Conservation (phyloP, 2,888 invertebrate genomes). For the Morinoia aosen region DNA sequence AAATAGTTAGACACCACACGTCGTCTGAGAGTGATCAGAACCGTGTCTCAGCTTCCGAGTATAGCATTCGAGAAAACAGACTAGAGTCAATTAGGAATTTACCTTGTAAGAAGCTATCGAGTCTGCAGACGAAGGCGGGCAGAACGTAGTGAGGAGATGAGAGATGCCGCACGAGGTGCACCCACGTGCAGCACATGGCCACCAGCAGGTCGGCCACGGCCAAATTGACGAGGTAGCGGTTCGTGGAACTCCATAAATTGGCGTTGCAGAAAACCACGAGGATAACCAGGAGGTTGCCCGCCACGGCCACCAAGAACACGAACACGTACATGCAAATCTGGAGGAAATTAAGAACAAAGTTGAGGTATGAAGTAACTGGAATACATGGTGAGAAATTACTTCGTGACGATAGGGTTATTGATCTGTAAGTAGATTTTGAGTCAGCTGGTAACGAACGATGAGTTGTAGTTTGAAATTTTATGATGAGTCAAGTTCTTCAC, state of each 20-base stretch:
- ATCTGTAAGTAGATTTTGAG: neutral
- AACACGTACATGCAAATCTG: conserved; percentile 69
- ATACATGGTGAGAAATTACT: neutral
- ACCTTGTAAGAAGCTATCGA: conserved; percentile 70
- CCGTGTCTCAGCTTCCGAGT: neutral
- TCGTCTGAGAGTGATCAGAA: neutral
- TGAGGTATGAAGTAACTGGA: neutral
- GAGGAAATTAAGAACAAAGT: neutral
- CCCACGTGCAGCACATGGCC: conserved; percentile 70
- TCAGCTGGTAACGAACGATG: no score
- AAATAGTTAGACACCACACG: neutral
- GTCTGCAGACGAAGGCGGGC: conserved; percentile 70
- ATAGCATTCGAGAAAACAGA: neutral
- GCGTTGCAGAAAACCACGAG: conserved; percentile 69
- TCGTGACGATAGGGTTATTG: neutral
- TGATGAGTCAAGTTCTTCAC: no score
- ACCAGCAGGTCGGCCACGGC: conserved; percentile 70
- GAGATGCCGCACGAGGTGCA: conserved; percentile 69
- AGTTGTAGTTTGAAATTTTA: no score
- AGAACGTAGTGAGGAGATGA: conserved; percentile 69
- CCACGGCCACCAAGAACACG: conserved; percentile 69
- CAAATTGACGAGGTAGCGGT: conserved; percentile 70
- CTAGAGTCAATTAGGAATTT: conserved; percentile 60
- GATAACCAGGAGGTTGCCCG: conserved; percentile 70
- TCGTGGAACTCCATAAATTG: conserved; percentile 70